phyloP scores from a whole-genome alignment of 2,888 invertebrate species.

The Cheiracanthium punctorium region DNA sequence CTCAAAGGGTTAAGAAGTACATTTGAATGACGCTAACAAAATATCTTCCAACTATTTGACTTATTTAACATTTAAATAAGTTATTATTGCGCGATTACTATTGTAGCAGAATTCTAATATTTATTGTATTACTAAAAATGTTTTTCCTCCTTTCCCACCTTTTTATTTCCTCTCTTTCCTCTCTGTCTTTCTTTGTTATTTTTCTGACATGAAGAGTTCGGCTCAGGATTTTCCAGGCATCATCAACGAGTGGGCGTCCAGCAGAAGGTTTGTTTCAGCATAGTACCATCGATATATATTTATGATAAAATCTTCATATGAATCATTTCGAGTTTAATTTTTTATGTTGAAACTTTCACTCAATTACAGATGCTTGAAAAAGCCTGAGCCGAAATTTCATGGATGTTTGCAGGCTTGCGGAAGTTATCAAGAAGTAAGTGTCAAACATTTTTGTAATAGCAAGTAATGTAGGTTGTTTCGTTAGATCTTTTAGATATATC shows the following conservation, averaged over 20 bases:
- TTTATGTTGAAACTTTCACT: slow-evolving; percentile 8
- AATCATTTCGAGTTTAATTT: neutral
- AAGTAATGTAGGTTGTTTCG: neutral
- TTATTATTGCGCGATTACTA: too few relatives aligned
- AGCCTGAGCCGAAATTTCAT: neutral
- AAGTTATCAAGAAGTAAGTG: slow-evolving; percentile 21
- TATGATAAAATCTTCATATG: neutral
- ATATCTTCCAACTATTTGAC: too few relatives aligned
- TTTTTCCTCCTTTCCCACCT: neutral
- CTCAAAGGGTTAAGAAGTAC: too few relatives aligned
- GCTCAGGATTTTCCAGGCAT: slow-evolving; percentile 27
- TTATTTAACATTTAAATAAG: too few relatives aligned
- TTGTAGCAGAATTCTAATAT: too few relatives aligned
- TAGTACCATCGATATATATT: neutral
- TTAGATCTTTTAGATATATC: neutral
- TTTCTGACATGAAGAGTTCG: slow-evolving; percentile 5
- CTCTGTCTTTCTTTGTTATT: slow-evolving; percentile 18
- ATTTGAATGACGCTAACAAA: too few relatives aligned
- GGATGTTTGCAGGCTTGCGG: neutral
- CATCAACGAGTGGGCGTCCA: neutral
- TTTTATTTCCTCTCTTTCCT: slow-evolving; percentile 23
- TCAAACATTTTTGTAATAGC: slow-evolving; percentile 22
- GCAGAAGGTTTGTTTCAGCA: neutral
- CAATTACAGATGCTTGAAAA: slow-evolving; percentile 32
- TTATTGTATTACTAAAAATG: too few relatives aligned